A percentile compares a stretch with the other conserved stretches of the same genome.
Conservation (phyloP, 2,113 vertebrate genomes). For the Pomatostomus ruficeps region DNA sequence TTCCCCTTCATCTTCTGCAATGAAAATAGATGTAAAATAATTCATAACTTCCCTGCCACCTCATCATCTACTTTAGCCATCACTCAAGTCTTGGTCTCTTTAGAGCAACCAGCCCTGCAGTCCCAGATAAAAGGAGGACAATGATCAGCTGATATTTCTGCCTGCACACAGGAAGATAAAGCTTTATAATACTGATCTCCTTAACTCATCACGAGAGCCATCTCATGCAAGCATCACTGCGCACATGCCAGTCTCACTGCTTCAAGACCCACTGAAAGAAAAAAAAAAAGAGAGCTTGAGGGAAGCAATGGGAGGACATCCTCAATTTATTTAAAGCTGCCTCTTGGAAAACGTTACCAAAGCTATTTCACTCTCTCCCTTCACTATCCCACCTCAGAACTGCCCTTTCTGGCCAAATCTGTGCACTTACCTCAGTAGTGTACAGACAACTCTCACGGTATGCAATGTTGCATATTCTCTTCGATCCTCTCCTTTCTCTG, state of each 20-base stretch:
- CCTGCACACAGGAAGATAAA: not conserved
- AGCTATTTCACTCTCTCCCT: not conserved
- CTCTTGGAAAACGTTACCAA: not conserved
- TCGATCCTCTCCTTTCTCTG: not conserved
- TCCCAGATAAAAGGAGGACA: slow-evolving; percentile 1
- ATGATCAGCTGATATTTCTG: slow-evolving; percentile 24
- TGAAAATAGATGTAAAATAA: slow-evolving; percentile 54
- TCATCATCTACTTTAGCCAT: not conserved
- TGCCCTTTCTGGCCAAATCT: not conserved
- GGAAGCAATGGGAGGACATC: not conserved
- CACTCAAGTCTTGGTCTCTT: not conserved
- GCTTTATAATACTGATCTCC: not conserved
- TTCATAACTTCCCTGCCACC: slow-evolving; percentile 11
- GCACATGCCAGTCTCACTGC: not conserved
- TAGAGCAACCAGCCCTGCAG: not conserved
- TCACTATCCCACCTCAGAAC: not conserved
- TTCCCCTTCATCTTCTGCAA: slow-evolving; percentile 14
- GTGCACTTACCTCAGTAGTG: not conserved
- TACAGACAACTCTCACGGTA: not conserved
- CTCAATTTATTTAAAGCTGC: not conserved
- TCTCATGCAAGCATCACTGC: not conserved
- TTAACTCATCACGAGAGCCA: not conserved
- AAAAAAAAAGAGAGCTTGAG: not conserved
- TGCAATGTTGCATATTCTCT: not conserved
- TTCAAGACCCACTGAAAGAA: not conserved